Evolutionary conservation across 2,888 invertebrate genomes (phyloP).

Genomic region (Biston stratarius): DNA sequence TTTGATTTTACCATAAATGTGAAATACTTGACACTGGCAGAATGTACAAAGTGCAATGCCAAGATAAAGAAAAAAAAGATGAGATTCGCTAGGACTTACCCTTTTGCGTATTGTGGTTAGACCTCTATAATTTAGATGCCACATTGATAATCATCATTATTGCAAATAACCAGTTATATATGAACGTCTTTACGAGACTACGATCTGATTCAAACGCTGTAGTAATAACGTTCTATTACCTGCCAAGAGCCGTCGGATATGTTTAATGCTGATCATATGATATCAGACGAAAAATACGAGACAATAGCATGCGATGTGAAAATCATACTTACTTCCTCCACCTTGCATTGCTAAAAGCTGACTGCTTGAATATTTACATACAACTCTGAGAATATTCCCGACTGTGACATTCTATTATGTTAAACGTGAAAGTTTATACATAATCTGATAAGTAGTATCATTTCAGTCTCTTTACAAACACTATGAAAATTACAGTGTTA

Average conservation of each 20-base stretch:
- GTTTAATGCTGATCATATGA: conserved; percentile 38
- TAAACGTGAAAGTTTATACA: neutral
- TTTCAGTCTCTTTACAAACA: conserved; percentile 37
- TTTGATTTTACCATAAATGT: no score
- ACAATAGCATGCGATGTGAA: conserved; percentile 39
- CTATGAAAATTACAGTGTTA: conserved; percentile 40
- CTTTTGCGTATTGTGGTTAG: conserved; percentile 65
- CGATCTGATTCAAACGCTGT: conserved; percentile 36
- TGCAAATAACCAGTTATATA: conserved; percentile 55
- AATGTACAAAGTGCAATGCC: no score
- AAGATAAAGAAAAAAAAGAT: conserved; percentile 59
- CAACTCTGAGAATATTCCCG: neutral
- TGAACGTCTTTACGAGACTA: conserved; percentile 45
- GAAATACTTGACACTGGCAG: no score
- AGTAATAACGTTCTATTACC: conserved; percentile 40
- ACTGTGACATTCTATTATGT: neutral
- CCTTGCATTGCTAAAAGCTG: conserved; percentile 5
- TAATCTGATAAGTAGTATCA: conserved; percentile 5
- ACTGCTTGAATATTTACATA: conserved; percentile 6
- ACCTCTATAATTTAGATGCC: conserved; percentile 62
- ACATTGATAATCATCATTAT: conserved; percentile 67
- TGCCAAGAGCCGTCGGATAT: conserved; percentile 30
- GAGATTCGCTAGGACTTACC: conserved; percentile 71
- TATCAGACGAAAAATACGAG: conserved; percentile 39
- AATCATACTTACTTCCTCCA: conserved; percentile 23